Conservation (phyloP, 64 coral and sea anemone species). For the Montipora efflorescens region DNA sequence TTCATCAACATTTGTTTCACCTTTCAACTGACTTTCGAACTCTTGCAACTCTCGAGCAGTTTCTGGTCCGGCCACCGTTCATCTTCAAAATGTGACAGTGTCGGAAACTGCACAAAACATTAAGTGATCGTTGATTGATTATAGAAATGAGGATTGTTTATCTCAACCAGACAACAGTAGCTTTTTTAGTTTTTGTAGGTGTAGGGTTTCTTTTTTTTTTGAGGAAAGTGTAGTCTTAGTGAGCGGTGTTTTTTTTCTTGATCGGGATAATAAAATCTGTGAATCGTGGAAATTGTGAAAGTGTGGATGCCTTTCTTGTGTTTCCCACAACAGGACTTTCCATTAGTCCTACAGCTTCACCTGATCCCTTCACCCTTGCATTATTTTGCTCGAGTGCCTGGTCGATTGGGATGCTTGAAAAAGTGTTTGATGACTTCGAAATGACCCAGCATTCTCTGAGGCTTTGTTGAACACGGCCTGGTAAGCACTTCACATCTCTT, state of each 20-base stretch:
- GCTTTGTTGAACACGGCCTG: neutral
- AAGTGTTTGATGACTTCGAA: neutral
- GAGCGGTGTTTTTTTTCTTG: no score
- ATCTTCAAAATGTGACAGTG: constrained; percentile 9
- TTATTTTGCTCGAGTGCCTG: constrained; percentile 65
- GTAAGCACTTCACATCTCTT: constrained; percentile 34
- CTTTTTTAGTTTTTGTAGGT: no score
- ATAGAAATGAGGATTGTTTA: no score
- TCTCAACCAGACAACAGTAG: no score
- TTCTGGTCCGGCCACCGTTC: constrained; percentile 26
- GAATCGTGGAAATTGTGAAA: no score
- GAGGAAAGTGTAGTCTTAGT: no score
- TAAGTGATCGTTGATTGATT: no score
- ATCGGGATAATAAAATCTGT: no score
- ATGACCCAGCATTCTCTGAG: constrained; percentile 20
- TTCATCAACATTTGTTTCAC: neutral
- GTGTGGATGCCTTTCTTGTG: no score
- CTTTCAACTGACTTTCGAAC: neutral
- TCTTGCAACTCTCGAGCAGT: neutral
- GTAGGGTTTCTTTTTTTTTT: no score
- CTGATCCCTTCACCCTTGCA: constrained; percentile 39
- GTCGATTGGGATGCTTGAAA: constrained; percentile 32
- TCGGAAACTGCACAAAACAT: no score
- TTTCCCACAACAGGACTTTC: neutral
- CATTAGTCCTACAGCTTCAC: constrained; percentile 28